Conservation (phyloP, 2,797 vertebrate species). For the Telmatherina bonti region DNA sequence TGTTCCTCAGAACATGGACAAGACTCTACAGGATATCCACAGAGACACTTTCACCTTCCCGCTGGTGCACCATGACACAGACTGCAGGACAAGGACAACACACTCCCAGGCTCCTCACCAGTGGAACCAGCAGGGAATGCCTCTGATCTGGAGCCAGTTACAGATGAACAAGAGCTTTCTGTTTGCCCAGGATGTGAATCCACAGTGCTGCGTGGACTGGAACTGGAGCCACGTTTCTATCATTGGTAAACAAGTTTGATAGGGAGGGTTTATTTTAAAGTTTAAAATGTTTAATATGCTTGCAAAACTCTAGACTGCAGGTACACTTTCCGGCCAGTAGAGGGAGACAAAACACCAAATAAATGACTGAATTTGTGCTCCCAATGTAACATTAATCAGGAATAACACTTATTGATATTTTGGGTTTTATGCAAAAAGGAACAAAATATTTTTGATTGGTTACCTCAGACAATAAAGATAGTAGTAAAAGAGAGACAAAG, state of each 20-base stretch:
- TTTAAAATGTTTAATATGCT: neutral
- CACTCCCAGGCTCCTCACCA: conserved; percentile 27
- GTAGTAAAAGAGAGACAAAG: conserved; percentile 12
- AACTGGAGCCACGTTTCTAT: neutral
- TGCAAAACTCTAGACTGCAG: conserved; percentile 5
- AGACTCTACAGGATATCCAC: conserved; percentile 29
- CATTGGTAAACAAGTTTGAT: neutral
- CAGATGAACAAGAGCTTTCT: conserved; percentile 58
- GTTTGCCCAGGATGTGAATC: conserved; percentile 43
- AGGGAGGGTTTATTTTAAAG: too few relatives aligned
- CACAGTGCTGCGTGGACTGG: conserved; percentile 41
- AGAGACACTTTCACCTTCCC: conserved; percentile 44
- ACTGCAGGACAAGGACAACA: conserved; percentile 34
- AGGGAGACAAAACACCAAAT: conserved; percentile 70
- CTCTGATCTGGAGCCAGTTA: conserved; percentile 49
- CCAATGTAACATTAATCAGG: neutral
- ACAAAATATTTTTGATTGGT: too few relatives aligned
- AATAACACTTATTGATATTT: neutral
- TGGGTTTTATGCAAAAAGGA: too few relatives aligned
- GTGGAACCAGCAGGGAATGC: conserved; percentile 55
- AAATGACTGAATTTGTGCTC: neutral
- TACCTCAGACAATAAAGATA: neutral
- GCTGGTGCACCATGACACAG: conserved; percentile 41
- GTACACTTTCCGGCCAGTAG: conserved; percentile 59
- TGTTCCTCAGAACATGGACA: conserved; percentile 26